Conservation (phyloP, 2,113 vertebrate genomes). For the Leiothrix lutea region DNA sequence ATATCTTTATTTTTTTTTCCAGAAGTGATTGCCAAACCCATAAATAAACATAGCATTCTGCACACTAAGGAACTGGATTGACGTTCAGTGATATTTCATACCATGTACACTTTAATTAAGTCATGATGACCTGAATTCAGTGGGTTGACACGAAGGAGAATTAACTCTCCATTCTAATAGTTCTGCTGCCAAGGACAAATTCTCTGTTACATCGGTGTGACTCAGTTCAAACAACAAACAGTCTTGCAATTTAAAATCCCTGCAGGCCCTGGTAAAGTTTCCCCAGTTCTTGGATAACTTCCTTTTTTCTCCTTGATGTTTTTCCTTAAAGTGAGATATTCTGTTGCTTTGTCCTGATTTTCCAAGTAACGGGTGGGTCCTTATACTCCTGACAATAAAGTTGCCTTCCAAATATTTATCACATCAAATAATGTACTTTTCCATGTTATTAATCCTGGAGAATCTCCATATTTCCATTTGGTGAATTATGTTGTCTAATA, state of each 20-base stretch:
- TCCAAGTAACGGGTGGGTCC: slow-evolving; percentile 70
- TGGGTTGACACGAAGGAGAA: slow-evolving; percentile 36
- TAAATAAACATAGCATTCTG: slow-evolving; percentile 54
- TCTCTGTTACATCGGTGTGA: slow-evolving; percentile 58
- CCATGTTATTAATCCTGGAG: slow-evolving; percentile 48
- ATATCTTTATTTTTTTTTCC: slow-evolving; percentile 26
- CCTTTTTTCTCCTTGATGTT: slow-evolving; percentile 56
- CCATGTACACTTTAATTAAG: slow-evolving; percentile 66
- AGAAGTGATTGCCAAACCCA: slow-evolving; percentile 32
- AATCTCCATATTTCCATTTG: slow-evolving; percentile 52
- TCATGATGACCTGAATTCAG: slow-evolving; percentile 59
- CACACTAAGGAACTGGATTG: slow-evolving; percentile 51
- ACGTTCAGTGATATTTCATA: slow-evolving; percentile 46
- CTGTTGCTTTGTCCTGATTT: slow-evolving; percentile 61
- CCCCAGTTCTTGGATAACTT: slow-evolving; percentile 63
- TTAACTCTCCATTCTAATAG: slow-evolving; percentile 51
- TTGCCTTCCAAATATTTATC: slow-evolving; percentile 69
- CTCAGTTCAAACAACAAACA: slow-evolving; percentile 70
- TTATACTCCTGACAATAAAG: slow-evolving; percentile 66
- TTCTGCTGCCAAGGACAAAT: slow-evolving; percentile 64
- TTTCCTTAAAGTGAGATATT: slow-evolving; percentile 65
- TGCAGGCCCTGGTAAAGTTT: slow-evolving; percentile 46
- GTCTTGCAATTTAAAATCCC: slow-evolving; percentile 53
- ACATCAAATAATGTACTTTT: slow-evolving; percentile 58
- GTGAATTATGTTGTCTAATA: not conserved